Percentiles rank a stretch among this genome's conserved stretches.
These are phyloP conservation scores for Aurelia aurita complex sp. Pacific DNA, from an alignment of 30 jellyfish, hydroid and myxozoan species.

Conservation along the genomic window DNA sequence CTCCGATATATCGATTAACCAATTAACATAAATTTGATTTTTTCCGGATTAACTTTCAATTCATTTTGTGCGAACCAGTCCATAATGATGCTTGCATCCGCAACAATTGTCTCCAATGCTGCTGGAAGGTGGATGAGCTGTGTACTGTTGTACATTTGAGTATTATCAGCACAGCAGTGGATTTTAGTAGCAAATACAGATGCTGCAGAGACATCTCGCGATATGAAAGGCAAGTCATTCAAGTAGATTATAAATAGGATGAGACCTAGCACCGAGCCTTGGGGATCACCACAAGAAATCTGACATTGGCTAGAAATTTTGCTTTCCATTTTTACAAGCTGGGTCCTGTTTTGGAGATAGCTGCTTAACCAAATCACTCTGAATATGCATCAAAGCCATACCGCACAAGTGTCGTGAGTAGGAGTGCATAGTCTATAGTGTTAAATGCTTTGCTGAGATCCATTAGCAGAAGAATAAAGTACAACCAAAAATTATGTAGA, in stretches of 20 bases:
- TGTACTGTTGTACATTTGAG: no score
- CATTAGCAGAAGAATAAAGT: not conserved
- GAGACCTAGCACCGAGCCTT: constrained; percentile 32
- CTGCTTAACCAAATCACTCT: not conserved
- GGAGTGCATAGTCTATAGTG: not conserved
- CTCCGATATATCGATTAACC: no score
- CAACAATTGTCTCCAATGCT: no score
- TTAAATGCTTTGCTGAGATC: constrained; percentile 5
- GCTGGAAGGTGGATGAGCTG: no score
- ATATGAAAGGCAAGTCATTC: not conserved
- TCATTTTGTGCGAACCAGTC: no score
- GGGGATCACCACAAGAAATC: constrained; percentile 24
- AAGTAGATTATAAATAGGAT: constrained; percentile 21
- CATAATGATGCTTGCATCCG: no score
- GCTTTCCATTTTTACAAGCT: not conserved
- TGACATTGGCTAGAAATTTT: not conserved
- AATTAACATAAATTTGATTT: no score
- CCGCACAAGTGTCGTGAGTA: not conserved
- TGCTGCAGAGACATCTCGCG: not conserved
- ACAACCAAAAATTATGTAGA: no score
- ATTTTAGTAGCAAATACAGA: not conserved
- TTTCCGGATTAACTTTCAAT: no score
- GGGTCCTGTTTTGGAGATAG: not conserved
- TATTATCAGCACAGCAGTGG: not conserved
- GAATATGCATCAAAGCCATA: not conserved